A percentile compares a stretch with the other conserved stretches of the same genome.
Evolutionary conservation across 2,113 vertebrate genomes (phyloP).

Genomic region (Sula dactylatra): DNA sequence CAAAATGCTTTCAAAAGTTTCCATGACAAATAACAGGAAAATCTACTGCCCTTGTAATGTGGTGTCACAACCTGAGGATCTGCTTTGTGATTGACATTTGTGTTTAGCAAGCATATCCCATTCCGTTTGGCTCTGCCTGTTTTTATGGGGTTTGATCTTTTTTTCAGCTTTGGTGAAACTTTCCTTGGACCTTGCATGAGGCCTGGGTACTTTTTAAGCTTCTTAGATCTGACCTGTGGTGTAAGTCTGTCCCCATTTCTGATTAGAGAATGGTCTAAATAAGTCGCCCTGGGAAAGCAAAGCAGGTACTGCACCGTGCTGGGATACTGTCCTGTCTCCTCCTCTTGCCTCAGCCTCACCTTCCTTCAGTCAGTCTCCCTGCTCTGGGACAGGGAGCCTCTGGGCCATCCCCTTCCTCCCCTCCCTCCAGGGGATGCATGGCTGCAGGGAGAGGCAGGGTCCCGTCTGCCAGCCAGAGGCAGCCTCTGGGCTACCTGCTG

Average conservation of each 20-base stretch:
- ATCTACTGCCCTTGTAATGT: rapidly evolving
- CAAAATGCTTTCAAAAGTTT: background rate
- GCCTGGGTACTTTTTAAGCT: background rate
- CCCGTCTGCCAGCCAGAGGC: background rate
- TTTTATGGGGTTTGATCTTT: background rate
- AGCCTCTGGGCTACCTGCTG: background rate
- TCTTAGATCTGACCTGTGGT: background rate
- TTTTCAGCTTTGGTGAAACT: background rate
- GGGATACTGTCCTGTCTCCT: background rate
- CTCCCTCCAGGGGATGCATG: rapidly evolving
- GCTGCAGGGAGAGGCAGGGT: background rate
- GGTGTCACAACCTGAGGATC: background rate
- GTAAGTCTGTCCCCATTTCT: background rate
- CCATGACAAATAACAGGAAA: background rate
- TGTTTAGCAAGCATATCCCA: background rate
- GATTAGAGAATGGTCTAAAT: background rate
- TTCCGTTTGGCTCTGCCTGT: background rate
- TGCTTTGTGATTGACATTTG: background rate
- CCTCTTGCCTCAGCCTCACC: background rate
- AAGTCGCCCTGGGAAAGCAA: background rate
- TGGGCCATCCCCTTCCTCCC: background rate
- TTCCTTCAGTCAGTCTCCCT: background rate
- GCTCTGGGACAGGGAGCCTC: background rate
- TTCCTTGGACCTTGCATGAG: rapidly evolving
- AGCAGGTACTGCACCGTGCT: rapidly evolving